These are phyloP conservation scores for Apamea monoglypha DNA, from an alignment of 2,888 invertebrate genomes.

Conservation along the genomic window DNA sequence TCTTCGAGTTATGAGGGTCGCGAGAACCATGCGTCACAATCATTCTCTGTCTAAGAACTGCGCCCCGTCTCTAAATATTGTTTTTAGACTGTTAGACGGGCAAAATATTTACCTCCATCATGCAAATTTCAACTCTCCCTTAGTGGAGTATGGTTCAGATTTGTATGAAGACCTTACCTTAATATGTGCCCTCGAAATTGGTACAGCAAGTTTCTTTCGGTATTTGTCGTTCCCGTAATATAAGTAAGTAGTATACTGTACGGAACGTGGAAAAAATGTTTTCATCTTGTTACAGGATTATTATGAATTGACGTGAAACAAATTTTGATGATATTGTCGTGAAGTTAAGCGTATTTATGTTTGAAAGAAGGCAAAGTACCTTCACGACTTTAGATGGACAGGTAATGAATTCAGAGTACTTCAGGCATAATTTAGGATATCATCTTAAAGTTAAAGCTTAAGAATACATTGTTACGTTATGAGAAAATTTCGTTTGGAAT, in stretches of 20 bases:
- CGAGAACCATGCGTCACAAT: slow-evolving; percentile 78
- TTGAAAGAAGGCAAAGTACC: background rate
- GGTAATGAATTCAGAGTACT: background rate
- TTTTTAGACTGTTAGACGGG: slow-evolving; percentile 72
- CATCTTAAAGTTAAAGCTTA: background rate
- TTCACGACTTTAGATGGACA: background rate
- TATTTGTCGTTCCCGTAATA: slow-evolving; percentile 72
- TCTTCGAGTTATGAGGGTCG: slow-evolving; percentile 75
- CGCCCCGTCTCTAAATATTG: slow-evolving; percentile 77
- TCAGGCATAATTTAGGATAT: background rate
- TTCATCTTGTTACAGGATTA: slow-evolving; percentile 44
- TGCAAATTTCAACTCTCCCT: slow-evolving; percentile 61
- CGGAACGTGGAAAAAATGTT: slow-evolving; percentile 38
- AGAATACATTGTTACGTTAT: background rate
- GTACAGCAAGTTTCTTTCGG: slow-evolving; percentile 71
- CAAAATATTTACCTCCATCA: slow-evolving; percentile 56
- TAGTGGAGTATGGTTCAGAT: slow-evolving; percentile 32
- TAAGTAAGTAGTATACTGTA: slow-evolving; percentile 55
- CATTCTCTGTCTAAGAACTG: slow-evolving; percentile 79
- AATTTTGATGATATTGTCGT: slow-evolving; percentile 16
- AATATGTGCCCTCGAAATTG: slow-evolving; percentile 63
- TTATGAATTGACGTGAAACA: slow-evolving; percentile 37
- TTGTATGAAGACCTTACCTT: slow-evolving; percentile 19
- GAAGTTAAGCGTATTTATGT: slow-evolving; percentile 15
- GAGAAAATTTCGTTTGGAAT: background rate